Evolutionary conservation across 2,797 vertebrate genomes (phyloP), one percentile per base, ranked within the genome.

Genomic region (Triplophysa yarkandensis): DNA sequence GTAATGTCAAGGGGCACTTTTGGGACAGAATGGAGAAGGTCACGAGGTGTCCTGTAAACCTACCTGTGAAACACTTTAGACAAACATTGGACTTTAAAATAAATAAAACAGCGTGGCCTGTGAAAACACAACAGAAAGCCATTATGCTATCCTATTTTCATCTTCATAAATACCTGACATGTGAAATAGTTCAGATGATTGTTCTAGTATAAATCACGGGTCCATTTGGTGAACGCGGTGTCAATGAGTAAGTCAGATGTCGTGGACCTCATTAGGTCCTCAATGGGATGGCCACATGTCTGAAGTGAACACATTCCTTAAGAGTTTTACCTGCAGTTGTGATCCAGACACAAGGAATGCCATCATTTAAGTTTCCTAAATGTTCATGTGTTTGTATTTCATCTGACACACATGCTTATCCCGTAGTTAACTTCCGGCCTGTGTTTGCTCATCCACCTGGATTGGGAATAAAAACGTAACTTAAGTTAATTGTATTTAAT

Each of bases 1-100:
- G 50, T 70, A 77, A 66, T 77, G 76, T 81, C 74, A 81, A 84
- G 41, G 74, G 74, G 71, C 78, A 74, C 71, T 77, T 83, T 46
- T 54, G 55, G 73, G 70, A 75, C 80, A 80, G 27, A 77, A 72
- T 67, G 71, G 69, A 74, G 61, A 71, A 62, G 36, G 44, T 77
- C 70, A 76, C 6, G 27, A n/a, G 76, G 32, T 21, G 32, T 67
- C 55, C 71, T 76, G 64, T 54, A 32, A 69, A 64, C n/a, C 17
- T 77, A 82, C 82, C 80, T 83, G 79, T 65, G 27, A 57, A 48
- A 39, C 39, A 44, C n/a, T 73, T 23, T 32, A 61, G 21, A 66
- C 10, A 41, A 32, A 68, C 8, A 19, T 30, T 48, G 32, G 41
- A 23, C 19, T 14, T 1, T 32, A 16, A 58, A 70, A 70, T 13